Evolutionary conservation across 2,888 invertebrate genomes (phyloP).

Genomic region (Sclerodermus sp.): DNA sequence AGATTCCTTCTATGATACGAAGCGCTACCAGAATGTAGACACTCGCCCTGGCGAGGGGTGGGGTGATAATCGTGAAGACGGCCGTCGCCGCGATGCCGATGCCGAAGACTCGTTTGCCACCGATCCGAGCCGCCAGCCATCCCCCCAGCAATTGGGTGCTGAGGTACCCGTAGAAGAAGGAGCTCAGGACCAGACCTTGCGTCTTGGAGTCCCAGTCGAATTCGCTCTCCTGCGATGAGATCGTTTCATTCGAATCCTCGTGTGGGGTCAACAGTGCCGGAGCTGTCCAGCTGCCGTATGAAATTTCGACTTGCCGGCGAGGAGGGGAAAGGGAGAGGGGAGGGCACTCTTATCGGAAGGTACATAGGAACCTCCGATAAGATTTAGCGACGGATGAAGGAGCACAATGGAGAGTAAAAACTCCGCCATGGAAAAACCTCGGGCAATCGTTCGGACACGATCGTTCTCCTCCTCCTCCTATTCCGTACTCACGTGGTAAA

Average conservation of each 20-base stretch:
- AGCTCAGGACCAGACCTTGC: constrained; percentile 78
- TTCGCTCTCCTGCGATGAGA: constrained; percentile 59
- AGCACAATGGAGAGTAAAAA: no score
- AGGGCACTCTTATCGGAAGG: no score
- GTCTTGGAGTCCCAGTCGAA: constrained; percentile 80
- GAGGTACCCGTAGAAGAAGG: constrained; percentile 89
- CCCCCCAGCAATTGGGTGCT: constrained; percentile 83
- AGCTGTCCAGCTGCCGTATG: no score
- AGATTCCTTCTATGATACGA: constrained; percentile 77
- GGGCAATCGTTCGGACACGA: no score
- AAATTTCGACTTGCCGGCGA: no score
- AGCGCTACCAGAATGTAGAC: constrained; percentile 71
- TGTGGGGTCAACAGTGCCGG: no score
- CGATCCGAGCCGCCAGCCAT: constrained; percentile 79
- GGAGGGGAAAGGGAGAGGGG: no score
- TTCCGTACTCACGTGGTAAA: constrained; percentile 64
- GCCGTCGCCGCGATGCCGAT: constrained; percentile 78
- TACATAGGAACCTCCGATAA: no score
- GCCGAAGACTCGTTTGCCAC: constrained; percentile 82
- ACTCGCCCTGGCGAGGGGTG: constrained; percentile 73
- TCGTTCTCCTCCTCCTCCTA: no score
- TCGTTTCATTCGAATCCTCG: no score
- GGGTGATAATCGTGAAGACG: constrained; percentile 78
- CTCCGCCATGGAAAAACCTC: no score
- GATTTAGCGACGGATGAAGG: no score